Base-by-base conservation (phyloP, 2,113 vertebrate species). In the Oenanthe melanoleuca region DNA sequence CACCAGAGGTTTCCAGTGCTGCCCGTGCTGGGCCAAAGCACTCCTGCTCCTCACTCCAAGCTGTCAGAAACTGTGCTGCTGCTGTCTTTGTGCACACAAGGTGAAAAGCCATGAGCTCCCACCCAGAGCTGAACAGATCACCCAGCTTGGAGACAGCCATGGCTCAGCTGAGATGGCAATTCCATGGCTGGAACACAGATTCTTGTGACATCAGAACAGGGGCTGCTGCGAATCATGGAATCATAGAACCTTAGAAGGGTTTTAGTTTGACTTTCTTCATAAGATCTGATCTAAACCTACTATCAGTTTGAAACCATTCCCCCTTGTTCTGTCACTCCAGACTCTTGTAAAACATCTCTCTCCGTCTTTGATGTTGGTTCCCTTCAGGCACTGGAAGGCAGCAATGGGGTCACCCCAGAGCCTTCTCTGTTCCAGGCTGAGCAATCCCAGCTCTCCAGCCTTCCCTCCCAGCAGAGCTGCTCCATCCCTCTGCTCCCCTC, bases 341-440 rank as follows among this genome's bases (percentile, higher is more conserved):
- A 0, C 19, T 0, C 19, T 38, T 45, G 52, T 9, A 53, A 40
- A 29, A 1, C 4, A 2, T n/a, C 23, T 28, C 10, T 52, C 38
- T 52, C 23, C 53, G n/a, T 45, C 16, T 29, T 73, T 80, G 9
- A 6, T 38, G 5, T 4, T 0, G 4, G 28, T 2, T 52, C 7
- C 9, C 52, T 59, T 44, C 18, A 50, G 14, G 8, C 2, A 1
- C 2, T 14, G 3, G 0, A 38, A 66, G 2, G 6, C 1, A 2
- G 1, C 9, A 15, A 7, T 7, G 3, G 5, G 18, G 0, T 11
- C 12, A 24, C 2, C 2, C 22, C 28, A 22, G 0, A 44, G 8
- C 26, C 17, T 26, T 20, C 33, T 26, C 4, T 49, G 0, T 6
- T 34, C 20, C 29, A 55, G 19, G 0, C n/a, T 1, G 49, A 56